Percentiles rank a stretch among this genome's conserved stretches.
Evolutionary conservation across 1,140 invertebrate species (phyloP).

Genomic region (Sogatella furcifera): DNA sequence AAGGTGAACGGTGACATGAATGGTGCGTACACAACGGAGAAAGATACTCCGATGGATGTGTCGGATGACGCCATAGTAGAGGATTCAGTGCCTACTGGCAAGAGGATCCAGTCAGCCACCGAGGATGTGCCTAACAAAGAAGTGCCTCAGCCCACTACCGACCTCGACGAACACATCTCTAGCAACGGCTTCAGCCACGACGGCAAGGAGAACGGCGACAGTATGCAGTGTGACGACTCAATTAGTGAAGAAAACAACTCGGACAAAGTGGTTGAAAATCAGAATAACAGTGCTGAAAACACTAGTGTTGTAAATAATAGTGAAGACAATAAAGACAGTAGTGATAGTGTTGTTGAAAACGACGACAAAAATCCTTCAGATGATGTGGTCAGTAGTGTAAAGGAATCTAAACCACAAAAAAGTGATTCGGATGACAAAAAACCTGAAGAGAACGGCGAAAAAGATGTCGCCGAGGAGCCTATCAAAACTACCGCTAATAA

Average conservation of each 20-base stretch:
- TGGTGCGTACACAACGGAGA: slow-evolving; percentile 24
- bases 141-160: slow-evolving; percentile 26
- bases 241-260: slow-evolving; percentile 28
- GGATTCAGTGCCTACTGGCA: neutral
- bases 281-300: slow-evolving; percentile 23
- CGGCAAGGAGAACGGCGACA: neutral
- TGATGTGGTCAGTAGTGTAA: no score
- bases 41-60: slow-evolving; percentile 12
- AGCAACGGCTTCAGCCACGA: slow-evolving; percentile 16
- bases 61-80: neutral
- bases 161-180: slow-evolving; percentile 18
- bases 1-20: slow-evolving; percentile 34
- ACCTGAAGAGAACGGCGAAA: no score
- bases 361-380: neutral
- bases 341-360: neutral
- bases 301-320: slow-evolving; percentile 11
- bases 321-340: slow-evolving; percentile 26
- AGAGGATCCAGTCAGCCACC: slow-evolving; percentile 23
- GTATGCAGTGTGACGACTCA: slow-evolving; percentile 16
- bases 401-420: no score
- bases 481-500: no score
- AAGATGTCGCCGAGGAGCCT: no score
- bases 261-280: slow-evolving; percentile 17
- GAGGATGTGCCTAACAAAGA: slow-evolving; percentile 31
- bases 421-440: no score